Base-by-base conservation (phyloP, 2,797 vertebrate species). In the Jordanella pulchra region DNA sequence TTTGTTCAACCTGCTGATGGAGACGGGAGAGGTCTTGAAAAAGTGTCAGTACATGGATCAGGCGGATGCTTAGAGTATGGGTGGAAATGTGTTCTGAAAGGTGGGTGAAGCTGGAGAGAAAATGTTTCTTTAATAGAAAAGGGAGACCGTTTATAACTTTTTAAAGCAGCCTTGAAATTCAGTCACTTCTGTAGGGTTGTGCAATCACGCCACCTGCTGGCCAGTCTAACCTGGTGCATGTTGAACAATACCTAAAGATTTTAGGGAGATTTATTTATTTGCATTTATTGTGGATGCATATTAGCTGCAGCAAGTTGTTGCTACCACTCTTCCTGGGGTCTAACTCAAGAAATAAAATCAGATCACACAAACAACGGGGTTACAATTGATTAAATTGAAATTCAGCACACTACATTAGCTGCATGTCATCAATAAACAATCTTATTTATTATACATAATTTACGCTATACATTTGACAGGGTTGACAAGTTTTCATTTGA, bases 141-240 rank as follows among this genome's bases (percentile, higher is more conserved):
- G 10, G 12, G 21, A n/a, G 32, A n/a, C 35, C 12, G 4, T 61
- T 18, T 21, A 39, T n/a, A n/a, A 32, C 5, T 61, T 39, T 35
- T 61, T 39, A 39, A 11, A 11, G 56, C 11, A 18, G 15, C 30
- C 30, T 32, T 60, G 23, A 30, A 2, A 32, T 18, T 44, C 56
- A 69, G 45, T 4, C 5, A 0, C 18, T 1, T 23, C 14, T 25
- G 3, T 58, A 72, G 30, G 15, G 51, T 83, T 83, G 77, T 87
- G 30, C 50, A 82, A 94, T 42, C 94, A 77, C 73, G 94, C 97
- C 95, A 95, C 95, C 93, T 98, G 95, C 81, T 97, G 97, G 82
- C 94, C 72, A 78, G 91, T 94, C 80, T 92, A 92, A 47, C 95
- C 93, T 94, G 75, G 56, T 85, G 91, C 86, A 70, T 68, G 4